Conservation (phyloP, 2,797 vertebrate genomes). For the Pantherophis alleghaniensis region DNA sequence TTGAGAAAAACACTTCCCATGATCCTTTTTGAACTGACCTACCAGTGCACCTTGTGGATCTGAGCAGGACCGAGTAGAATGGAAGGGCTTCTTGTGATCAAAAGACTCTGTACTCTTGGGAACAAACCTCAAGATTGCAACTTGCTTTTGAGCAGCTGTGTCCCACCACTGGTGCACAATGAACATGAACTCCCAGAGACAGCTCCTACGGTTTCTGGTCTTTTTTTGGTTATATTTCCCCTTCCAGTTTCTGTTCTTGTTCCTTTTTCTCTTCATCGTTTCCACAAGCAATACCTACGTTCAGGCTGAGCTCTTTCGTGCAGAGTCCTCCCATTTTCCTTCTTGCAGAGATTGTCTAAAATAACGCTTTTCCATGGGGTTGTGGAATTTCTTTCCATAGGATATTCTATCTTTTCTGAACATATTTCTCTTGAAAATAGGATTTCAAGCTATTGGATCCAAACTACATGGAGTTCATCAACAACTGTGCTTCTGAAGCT, state of each 20-base stretch:
- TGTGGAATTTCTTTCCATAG: background rate
- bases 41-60: background rate
- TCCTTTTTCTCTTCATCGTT: background rate
- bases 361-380: background rate
- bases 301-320: background rate
- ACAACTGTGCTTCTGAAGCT: background rate
- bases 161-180: background rate
- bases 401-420: background rate
- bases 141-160: background rate
- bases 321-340: background rate
- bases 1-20: background rate
- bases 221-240: background rate
- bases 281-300: background rate
- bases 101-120: background rate
- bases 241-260: background rate
- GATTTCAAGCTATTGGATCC: background rate
- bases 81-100: background rate
- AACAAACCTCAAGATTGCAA: background rate
- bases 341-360: background rate
- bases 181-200: background rate
- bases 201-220: background rate
- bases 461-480: background rate
- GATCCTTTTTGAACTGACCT: background rate
- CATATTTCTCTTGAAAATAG: background rate
- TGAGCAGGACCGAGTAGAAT: background rate